A percentile compares a stretch with the other conserved stretches of the same genome.
These are phyloP conservation scores for Megalops atlanticus DNA, from an alignment of 2,113 vertebrate species.

Conservation along the genomic window DNA sequence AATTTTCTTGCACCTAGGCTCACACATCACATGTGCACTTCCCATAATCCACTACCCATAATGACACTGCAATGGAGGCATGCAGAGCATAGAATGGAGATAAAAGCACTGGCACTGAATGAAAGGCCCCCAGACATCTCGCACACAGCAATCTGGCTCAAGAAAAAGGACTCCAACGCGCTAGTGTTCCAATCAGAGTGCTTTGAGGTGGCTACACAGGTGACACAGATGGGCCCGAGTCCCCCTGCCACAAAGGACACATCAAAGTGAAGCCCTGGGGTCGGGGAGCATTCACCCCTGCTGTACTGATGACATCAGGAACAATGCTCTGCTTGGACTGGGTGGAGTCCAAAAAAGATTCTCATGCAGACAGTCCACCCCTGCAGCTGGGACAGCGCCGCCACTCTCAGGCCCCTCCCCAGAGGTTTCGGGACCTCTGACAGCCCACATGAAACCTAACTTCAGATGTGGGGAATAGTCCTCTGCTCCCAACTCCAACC, in stretches of 20 bases:
- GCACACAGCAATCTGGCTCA: not conserved
- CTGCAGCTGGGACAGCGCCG: too few species aligned
- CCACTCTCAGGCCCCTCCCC: not conserved
- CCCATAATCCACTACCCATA: too few species aligned
- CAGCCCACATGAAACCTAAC: not conserved
- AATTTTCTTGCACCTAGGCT: not conserved
- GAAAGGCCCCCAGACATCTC: constrained; percentile 5
- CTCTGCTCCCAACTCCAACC: not conserved
- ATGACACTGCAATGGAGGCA: not conserved
- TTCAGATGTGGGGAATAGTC: not conserved
- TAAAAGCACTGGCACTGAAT: constrained; percentile 17
- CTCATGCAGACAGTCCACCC: too few species aligned
- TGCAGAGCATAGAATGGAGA: constrained; percentile 12
- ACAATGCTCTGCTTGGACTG: too few species aligned
- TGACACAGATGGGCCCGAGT: not conserved
- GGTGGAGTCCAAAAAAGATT: too few species aligned
- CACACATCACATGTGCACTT: not conserved
- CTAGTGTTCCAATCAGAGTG: not conserved
- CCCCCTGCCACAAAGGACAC: not conserved
- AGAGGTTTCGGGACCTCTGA: not conserved
- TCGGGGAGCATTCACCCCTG: too few species aligned
- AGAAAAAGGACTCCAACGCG: not conserved
- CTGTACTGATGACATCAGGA: not conserved
- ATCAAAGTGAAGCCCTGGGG: not conserved
- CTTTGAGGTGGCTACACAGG: not conserved